A percentile compares a stretch with the other conserved stretches of the same genome.
Evolutionary conservation across 1,140 invertebrate genomes (phyloP).

Genomic region (Ladona fulva): DNA sequence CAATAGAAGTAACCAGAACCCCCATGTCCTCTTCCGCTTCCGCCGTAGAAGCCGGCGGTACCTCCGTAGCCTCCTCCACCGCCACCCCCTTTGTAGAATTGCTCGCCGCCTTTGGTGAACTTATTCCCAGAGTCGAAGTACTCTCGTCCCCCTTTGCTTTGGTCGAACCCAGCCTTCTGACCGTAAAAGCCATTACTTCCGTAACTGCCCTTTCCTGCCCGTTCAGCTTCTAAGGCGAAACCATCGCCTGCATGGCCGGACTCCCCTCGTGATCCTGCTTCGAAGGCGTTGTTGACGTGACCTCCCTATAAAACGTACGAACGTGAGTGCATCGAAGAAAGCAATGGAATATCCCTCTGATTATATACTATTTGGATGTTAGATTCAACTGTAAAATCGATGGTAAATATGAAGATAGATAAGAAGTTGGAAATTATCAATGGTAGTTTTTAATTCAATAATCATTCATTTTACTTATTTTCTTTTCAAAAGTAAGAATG

Average conservation of each 20-base stretch:
- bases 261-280: background rate
- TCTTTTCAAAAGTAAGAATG: too few relatives aligned
- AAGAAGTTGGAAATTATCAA: too few relatives aligned
- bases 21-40: background rate
- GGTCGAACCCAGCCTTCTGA: background rate
- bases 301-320: background rate
- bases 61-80: background rate
- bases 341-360: too few relatives aligned
- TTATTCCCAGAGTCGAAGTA: background rate
- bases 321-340: too few relatives aligned
- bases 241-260: background rate
- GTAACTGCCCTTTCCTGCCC: background rate
- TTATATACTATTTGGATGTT: too few relatives aligned
- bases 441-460: too few relatives aligned
- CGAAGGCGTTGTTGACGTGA: background rate
- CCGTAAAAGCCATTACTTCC: background rate
- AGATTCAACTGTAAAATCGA: too few relatives aligned
- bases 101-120: background rate
- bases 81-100: background rate
- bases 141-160: background rate
- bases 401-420: too few relatives aligned
- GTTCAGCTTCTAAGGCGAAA: background rate
- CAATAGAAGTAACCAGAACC: background rate
- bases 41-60: background rate
- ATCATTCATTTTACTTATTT: too few relatives aligned